A percentile compares a stretch with the other conserved stretches of the same genome.
Conservation (phyloP, 2,797 vertebrate species). For the Clamator glandarius region DNA sequence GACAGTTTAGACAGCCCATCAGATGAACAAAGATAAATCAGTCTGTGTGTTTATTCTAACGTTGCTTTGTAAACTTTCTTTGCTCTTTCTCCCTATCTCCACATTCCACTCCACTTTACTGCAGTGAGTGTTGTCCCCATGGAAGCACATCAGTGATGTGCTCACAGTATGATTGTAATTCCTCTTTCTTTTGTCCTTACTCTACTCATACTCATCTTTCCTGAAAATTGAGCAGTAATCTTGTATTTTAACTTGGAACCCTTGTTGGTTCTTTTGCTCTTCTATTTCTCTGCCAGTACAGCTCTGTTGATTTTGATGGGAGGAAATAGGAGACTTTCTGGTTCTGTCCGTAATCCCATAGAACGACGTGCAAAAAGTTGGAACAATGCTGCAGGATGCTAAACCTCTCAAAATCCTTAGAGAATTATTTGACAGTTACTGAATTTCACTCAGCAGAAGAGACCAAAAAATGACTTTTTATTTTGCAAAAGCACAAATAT, state of each 20-base stretch:
- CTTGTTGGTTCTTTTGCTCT: not conserved
- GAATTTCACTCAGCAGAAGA: not conserved
- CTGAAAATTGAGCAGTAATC: not conserved
- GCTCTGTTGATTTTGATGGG: not conserved
- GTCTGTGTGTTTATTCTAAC: not conserved
- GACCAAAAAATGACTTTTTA: not conserved
- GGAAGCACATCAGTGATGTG: not conserved
- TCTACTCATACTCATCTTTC: not conserved
- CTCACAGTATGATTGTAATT: not conserved
- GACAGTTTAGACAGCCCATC: not conserved
- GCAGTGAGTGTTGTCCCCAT: not conserved
- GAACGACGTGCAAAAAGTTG: not conserved
- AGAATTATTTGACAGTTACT: not conserved
- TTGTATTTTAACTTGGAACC: not conserved
- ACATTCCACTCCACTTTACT: not conserved
- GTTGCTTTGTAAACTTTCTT: not conserved
- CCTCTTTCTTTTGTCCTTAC: not conserved
- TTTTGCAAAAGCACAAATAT: not conserved
- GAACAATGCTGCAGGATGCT: not conserved
- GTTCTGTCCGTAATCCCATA: not conserved
- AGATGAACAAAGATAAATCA: constrained; percentile 16
- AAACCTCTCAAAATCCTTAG: not conserved
- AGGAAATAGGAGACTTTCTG: not conserved
- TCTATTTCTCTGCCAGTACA: not conserved
- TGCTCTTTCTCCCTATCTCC: not conserved